Conservation (phyloP, 2,113 vertebrate genomes). For the Dendropsophus ebraccatus region DNA sequence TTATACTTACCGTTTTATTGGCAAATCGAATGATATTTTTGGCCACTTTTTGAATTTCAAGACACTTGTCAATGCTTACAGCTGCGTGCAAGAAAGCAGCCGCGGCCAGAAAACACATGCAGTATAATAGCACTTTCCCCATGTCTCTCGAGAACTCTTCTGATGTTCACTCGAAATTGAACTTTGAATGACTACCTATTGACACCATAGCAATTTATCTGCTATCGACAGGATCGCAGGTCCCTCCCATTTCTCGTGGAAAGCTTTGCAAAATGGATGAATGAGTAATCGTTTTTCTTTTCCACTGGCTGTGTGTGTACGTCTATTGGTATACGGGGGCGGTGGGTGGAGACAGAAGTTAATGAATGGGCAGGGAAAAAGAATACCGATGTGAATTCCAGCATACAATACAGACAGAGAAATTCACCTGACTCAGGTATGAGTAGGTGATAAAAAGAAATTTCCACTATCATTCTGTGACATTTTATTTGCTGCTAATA, state of each 20-base stretch:
- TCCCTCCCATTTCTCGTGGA: conserved; percentile 88
- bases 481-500: background rate
- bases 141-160: conserved; percentile 61
- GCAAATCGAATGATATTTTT: conserved; percentile 59
- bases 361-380: conserved; percentile 86
- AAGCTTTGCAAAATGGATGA: conserved; percentile 88
- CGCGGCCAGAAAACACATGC: conserved; percentile 66
- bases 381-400: conserved; percentile 83
- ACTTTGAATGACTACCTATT: conserved; percentile 70
- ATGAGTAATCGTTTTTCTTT: conserved; percentile 97
- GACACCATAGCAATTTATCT: conserved; percentile 83
- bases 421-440: conserved; percentile 9
- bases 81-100: conserved; percentile 56
- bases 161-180: conserved; percentile 40
- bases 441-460: background rate
- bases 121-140: conserved; percentile 67
- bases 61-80: conserved; percentile 58
- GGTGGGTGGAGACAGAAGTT: conserved; percentile 81
- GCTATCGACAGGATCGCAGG: conserved; percentile 85
- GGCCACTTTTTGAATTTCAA: conserved; percentile 63
- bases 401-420: background rate
- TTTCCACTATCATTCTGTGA: background rate
- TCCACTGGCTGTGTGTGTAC: conserved; percentile 87
- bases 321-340: conserved; percentile 72
- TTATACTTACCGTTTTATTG: conserved; percentile 69